Conservation (phyloP, 2,797 vertebrate genomes). For the Schizothorax lantsangensis region DNA sequence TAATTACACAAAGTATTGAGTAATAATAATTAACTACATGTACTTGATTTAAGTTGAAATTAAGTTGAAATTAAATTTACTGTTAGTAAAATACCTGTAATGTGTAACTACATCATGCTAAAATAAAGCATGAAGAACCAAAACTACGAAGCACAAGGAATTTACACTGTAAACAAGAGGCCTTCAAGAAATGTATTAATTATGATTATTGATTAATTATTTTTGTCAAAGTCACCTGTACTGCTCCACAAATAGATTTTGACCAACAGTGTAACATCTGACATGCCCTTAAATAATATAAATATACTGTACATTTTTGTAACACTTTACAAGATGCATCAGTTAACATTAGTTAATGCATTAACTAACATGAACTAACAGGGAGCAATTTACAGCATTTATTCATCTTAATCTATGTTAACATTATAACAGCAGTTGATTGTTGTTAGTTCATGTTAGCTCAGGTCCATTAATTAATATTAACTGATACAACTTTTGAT, state of each 20-base stretch:
- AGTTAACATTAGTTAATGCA: background rate
- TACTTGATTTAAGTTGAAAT: background rate
- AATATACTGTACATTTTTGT: background rate
- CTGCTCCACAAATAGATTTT: background rate
- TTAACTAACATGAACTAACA: background rate
- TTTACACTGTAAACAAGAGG: background rate
- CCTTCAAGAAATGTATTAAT: background rate
- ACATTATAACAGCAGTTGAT: background rate
- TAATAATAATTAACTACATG: background rate
- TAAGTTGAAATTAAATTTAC: background rate
- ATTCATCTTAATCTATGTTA: background rate
- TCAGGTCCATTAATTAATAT: background rate
- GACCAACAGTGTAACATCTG: background rate
- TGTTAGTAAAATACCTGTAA: background rate
- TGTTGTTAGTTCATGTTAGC: background rate
- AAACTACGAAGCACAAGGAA: background rate
- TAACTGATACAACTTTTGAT: background rate
- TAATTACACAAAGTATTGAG: background rate
- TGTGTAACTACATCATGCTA: background rate
- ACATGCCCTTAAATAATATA: background rate
- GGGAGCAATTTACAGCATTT: background rate
- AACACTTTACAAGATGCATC: background rate
- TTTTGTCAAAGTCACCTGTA: background rate
- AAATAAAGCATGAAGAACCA: background rate
- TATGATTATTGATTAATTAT: background rate